Conservation (phyloP, 2,113 vertebrate genomes). For the Gadus macrocephalus region DNA sequence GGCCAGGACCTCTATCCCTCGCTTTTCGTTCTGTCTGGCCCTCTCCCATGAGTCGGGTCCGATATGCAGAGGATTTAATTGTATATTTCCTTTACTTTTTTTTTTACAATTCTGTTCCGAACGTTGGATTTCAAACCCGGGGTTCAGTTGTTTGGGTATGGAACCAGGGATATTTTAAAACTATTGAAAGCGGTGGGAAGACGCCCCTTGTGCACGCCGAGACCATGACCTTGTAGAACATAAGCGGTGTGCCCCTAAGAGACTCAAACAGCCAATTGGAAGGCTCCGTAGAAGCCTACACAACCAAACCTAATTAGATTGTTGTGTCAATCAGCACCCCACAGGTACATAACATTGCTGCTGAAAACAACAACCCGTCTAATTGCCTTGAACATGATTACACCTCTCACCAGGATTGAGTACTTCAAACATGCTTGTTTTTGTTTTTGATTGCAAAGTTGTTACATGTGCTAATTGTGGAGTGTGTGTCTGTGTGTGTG, state of each 20-base stretch:
- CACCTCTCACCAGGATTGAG: conserved; percentile 64
- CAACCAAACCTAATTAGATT: conserved; percentile 67
- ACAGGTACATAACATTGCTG: conserved; percentile 65
- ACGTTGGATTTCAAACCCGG: too few species aligned
- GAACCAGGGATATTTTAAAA: too few species aligned
- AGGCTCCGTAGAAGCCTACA: conserved; percentile 43
- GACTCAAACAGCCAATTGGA: conserved; percentile 31
- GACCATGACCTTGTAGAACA: too few species aligned
- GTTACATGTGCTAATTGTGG: conserved; percentile 60
- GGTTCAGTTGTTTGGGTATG: too few species aligned
- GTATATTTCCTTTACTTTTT: too few species aligned
- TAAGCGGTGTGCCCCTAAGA: conserved; percentile 1
- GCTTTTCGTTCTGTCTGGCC: too few species aligned
- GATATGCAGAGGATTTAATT: too few species aligned
- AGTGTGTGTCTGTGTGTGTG: neutral
- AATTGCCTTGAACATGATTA: conserved; percentile 72
- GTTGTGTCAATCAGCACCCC: conserved; percentile 72
- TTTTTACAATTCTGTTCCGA: too few species aligned
- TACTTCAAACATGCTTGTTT: conserved; percentile 62
- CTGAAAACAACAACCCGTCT: conserved; percentile 66
- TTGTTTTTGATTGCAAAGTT: conserved; percentile 63
- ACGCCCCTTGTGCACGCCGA: too few species aligned
- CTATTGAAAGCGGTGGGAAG: too few species aligned
- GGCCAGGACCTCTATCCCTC: neutral
- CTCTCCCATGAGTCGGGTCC: too few species aligned